Percentiles rank a stretch among this genome's conserved stretches.
Conservation (phyloP, 1,140 invertebrate genomes). For the Heterodera schachtii region DNA sequence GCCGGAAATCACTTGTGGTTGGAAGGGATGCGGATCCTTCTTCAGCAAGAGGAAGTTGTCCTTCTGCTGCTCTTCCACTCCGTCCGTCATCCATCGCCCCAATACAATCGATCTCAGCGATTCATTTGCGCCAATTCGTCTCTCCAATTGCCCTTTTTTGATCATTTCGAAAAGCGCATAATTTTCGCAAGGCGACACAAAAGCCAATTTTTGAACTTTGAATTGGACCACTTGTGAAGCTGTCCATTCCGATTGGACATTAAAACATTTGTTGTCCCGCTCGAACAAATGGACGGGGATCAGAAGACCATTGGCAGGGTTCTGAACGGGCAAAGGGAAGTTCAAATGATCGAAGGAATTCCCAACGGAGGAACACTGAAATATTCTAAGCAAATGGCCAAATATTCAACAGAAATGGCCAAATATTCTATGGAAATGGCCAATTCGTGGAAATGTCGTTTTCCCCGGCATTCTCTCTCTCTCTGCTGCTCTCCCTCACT, state of each 20-base stretch:
- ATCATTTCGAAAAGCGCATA: slow-evolving; percentile 41
- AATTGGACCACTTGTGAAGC: slow-evolving; percentile 30
- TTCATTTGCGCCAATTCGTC: slow-evolving; percentile 46
- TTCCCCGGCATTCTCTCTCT: background rate
- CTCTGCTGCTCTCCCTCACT: slow-evolving; percentile 23
- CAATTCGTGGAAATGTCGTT: background rate
- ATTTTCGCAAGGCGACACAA: background rate
- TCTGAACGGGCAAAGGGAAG: slow-evolving; percentile 7
- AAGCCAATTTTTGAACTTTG: slow-evolving; percentile 26
- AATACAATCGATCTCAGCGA: slow-evolving; percentile 49
- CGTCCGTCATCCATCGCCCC: slow-evolving; percentile 50
- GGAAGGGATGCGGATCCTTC: slow-evolving; percentile 37
- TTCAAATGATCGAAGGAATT: too few species aligned
- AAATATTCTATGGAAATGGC: background rate
- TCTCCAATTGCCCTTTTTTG: slow-evolving; percentile 38
- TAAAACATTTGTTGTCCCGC: slow-evolving; percentile 59
- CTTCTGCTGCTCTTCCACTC: slow-evolving; percentile 30
- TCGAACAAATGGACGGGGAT: slow-evolving; percentile 56
- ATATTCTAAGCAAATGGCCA: too few species aligned
- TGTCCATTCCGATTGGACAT: slow-evolving; percentile 30
- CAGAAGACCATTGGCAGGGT: slow-evolving; percentile 56
- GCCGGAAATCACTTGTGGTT: slow-evolving; percentile 28
- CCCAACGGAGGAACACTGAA: too few species aligned
- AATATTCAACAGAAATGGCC: too few species aligned
- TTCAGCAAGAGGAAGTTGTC: slow-evolving; percentile 48